A percentile compares a stretch with the other conserved stretches of the same genome.
Conservation (phyloP, 2,888 invertebrate genomes). For the Sthenelais limicola region DNA sequence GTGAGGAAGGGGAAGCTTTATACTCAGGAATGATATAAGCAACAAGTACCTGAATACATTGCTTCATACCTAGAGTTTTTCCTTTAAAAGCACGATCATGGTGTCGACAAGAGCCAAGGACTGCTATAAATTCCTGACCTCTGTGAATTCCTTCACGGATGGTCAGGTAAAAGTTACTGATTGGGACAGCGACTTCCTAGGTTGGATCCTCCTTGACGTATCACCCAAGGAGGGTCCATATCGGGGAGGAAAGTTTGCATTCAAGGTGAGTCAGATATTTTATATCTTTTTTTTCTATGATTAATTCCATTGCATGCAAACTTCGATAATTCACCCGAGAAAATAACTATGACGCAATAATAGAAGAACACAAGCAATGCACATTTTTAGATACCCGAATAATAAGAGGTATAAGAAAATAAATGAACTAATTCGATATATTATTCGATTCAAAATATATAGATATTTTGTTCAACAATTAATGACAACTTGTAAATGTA, state of each 20-base stretch:
- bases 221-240: slow-evolving; percentile 58
- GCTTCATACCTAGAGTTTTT: no score
- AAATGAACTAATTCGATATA: neutral
- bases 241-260: slow-evolving; percentile 56
- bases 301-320: neutral
- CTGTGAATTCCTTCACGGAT: slow-evolving; percentile 51
- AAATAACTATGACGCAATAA: neutral
- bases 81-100: no score
- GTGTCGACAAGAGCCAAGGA: slow-evolving; percentile 48
- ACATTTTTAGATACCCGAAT: no score
- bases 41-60: no score
- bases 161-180: slow-evolving; percentile 56
- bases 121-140: slow-evolving; percentile 51
- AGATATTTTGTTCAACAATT: no score
- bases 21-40: no score
- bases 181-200: slow-evolving; percentile 46
- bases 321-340: neutral
- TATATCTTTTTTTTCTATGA: neutral
- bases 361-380: neutral
- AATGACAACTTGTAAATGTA: neutral
- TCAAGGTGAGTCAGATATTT: slow-evolving; percentile 53
- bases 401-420: no score
- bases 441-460: no score
- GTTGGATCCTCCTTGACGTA: slow-evolving; percentile 51
- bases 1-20: no score